Evolutionary conservation across 2,888 invertebrate genomes (phyloP).

Genomic region (Drosophila anomalata): DNA sequence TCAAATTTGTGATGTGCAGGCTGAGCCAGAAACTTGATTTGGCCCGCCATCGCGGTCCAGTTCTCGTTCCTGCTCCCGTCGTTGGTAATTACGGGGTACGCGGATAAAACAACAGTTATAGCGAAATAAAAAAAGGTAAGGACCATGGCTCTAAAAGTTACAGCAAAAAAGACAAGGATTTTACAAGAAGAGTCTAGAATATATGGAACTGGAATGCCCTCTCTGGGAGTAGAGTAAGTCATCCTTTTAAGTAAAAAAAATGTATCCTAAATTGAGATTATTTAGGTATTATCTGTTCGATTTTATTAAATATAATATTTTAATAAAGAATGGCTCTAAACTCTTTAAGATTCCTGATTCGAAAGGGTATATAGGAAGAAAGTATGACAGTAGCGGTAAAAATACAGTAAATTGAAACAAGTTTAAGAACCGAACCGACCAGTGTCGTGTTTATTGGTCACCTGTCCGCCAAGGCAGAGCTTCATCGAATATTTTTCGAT

Average conservation of each 20-base stretch:
- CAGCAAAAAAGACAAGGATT: background rate
- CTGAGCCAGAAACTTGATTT: conserved; percentile 47
- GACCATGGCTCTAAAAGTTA: background rate
- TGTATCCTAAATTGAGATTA: too few species aligned
- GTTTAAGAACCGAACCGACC: conserved; percentile 69
- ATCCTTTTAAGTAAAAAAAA: background rate
- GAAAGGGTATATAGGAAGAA: conserved; percentile 15
- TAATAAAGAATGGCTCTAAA: too few species aligned
- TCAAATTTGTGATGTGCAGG: conserved; percentile 73
- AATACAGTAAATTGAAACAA: conserved; percentile 64
- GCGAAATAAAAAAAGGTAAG: conserved; percentile 35
- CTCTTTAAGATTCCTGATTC: background rate
- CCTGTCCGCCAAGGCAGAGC: conserved; percentile 70
- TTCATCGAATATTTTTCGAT: conserved; percentile 54
- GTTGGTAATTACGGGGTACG: conserved; percentile 46
- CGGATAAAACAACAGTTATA: conserved; percentile 69
- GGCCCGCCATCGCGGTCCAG: conserved; percentile 38
- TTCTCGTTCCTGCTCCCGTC: conserved; percentile 44
- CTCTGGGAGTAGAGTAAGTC: background rate
- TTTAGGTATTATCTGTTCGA: too few species aligned
- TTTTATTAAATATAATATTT: too few species aligned
- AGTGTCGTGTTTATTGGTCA: conserved; percentile 63
- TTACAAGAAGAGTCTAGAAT: background rate
- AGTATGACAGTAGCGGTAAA: conserved; percentile 35
- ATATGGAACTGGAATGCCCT: background rate